Percentiles rank a stretch among this genome's conserved stretches.
These are phyloP conservation scores for Amphipoea lucens DNA, from an alignment of 2,888 invertebrate species.

Conservation along the genomic window DNA sequence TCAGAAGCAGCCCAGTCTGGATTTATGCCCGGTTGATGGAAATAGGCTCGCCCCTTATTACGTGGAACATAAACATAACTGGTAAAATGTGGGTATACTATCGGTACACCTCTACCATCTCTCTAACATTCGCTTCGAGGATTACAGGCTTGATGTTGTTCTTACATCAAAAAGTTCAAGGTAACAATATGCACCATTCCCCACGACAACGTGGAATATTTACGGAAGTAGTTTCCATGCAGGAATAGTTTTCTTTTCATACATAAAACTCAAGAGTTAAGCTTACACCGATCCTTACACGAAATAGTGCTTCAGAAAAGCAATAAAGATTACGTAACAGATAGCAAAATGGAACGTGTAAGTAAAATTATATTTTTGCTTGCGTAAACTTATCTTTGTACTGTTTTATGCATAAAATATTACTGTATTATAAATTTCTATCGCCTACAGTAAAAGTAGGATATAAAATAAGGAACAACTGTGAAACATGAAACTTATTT, in stretches of 20 bases:
- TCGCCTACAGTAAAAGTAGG: conserved; percentile 10
- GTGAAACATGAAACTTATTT: neutral
- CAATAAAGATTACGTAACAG: conserved; percentile 57
- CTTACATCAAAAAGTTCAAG: neutral
- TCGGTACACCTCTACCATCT: neutral
- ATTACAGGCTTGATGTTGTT: neutral
- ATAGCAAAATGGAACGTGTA: conserved; percentile 45
- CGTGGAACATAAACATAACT: neutral
- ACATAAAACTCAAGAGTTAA: conserved; percentile 32
- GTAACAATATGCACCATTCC: neutral
- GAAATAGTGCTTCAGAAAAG: conserved; percentile 52
- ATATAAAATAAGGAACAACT: neutral
- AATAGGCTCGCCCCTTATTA: neutral
- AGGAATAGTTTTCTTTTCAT: conserved; percentile 18
- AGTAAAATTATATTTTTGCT: conserved; percentile 49
- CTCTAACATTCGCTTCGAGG: neutral
- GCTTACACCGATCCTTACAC: conserved; percentile 37
- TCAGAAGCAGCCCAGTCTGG: no score
- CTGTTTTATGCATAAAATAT: conserved; percentile 44
- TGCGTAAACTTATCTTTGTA: conserved; percentile 50
- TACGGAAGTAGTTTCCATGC: neutral
- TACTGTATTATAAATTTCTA: conserved; percentile 20
- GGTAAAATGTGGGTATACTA: neutral
- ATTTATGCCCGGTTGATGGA: no score
- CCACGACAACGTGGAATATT: conserved; percentile 6